phyloP scores from a whole-genome alignment of 2,888 invertebrate genomes.

The Caenorhabditis japonica region DNA sequence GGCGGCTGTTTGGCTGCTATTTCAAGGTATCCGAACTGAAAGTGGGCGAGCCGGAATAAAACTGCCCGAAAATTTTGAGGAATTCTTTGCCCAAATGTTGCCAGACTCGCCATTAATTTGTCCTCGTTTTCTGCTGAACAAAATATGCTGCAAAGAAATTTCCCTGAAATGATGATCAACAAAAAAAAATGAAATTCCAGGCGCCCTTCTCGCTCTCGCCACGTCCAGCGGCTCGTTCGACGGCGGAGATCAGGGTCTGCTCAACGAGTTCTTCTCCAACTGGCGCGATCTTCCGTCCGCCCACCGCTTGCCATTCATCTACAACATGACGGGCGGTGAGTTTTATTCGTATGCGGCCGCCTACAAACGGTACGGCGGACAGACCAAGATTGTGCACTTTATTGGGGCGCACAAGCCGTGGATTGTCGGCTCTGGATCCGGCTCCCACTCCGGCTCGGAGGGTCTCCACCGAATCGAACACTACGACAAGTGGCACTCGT shows the following conservation, averaged over 20 bases:
- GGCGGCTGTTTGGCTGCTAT: no score
- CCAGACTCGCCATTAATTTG: not conserved
- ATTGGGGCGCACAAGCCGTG: slow-evolving; percentile 96
- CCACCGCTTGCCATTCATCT: slow-evolving; percentile 94
- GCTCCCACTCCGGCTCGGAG: slow-evolving; percentile 51
- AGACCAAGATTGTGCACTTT: slow-evolving; percentile 96
- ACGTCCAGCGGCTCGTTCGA: slow-evolving; percentile 93
- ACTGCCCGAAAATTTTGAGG: no score
- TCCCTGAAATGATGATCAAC: no score
- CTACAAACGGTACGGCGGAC: slow-evolving; percentile 92
- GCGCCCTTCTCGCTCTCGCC: slow-evolving; percentile 86
- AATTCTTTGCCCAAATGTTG: not conserved
- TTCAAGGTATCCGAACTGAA: no score
- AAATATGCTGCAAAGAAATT: not conserved
- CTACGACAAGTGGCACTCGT: slow-evolving; percentile 83
- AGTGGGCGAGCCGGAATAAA: no score
- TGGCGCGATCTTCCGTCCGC: slow-evolving; percentile 92
- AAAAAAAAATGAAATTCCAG: no score
- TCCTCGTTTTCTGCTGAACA: not conserved
- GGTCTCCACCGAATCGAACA: slow-evolving; percentile 59
- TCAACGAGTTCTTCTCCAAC: slow-evolving; percentile 92
- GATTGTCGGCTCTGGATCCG: no score
- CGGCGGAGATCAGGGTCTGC: slow-evolving; percentile 85
- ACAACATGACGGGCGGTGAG: slow-evolving; percentile 95
- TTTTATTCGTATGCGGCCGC: slow-evolving; percentile 97